phyloP scores from a whole-genome alignment of 2,888 invertebrate species.

The Eumerus sabulonum region DNA sequence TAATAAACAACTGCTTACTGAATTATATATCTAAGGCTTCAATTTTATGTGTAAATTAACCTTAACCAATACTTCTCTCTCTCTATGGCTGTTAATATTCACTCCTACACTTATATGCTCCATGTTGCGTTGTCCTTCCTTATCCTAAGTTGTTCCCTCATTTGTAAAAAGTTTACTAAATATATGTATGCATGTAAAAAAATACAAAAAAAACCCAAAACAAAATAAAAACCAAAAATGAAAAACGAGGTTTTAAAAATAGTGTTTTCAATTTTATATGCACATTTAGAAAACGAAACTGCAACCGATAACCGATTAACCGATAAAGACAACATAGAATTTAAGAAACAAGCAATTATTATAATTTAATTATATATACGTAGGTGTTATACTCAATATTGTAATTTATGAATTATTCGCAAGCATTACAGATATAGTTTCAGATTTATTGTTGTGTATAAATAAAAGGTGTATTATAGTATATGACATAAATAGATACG shows the following conservation, averaged over 20 bases:
- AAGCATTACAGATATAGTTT: conserved; percentile 18
- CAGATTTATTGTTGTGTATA: conserved; percentile 43
- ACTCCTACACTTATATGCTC: conserved; percentile 12
- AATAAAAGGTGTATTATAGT: conserved; percentile 40
- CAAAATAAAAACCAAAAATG: too few species aligned
- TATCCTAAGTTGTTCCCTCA: too few species aligned
- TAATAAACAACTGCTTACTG: conserved; percentile 60
- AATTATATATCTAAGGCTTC: conserved; percentile 39
- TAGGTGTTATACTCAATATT: conserved; percentile 50
- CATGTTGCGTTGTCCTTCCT: conserved; percentile 6
- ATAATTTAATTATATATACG: conserved; percentile 39
- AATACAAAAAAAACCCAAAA: conserved; percentile 2
- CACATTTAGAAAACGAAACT: conserved; percentile 65
- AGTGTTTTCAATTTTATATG: conserved; percentile 69
- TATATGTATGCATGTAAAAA: conserved; percentile 48
- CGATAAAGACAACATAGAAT: conserved; percentile 39
- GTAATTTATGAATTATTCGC: conserved; percentile 46
- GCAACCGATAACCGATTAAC: conserved; percentile 62
- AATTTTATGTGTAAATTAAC: conserved; percentile 26
- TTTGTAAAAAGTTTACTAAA: conserved; percentile 23
- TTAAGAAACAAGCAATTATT: conserved; percentile 47
- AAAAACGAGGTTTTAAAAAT: too few species aligned
- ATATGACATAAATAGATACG: conserved; percentile 9
- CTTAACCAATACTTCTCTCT: conserved; percentile 21
- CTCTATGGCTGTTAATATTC: conserved; percentile 47